Evolutionary conservation across 2,113 vertebrate genomes (phyloP), one percentile per base, ranked within the genome.

Genomic region (Mus pahari): DNA sequence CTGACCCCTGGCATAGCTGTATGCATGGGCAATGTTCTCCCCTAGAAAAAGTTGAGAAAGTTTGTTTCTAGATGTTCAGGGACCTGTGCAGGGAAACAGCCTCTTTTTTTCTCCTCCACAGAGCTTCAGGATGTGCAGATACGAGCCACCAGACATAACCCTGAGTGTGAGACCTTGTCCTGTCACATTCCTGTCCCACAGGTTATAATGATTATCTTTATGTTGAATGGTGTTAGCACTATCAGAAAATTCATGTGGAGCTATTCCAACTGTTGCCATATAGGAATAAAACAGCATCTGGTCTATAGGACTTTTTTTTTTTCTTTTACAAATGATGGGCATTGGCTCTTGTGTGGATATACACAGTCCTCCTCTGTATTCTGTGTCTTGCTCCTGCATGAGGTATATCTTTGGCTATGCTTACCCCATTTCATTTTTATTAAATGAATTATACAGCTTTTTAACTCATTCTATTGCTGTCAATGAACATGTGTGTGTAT

Each of bases 21-120:
- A 0, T 24, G 13, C 1, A 0, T 10, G 2, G 20, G 17, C 12
- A 86, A 4, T 4, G 26, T 42, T 45, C 3, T 36, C 31, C 36
- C 8, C 19, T 42, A 5, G 9, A 58, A 31, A 33, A 42, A 58
- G 16, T 26, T 22, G 12, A 28, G 22, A 60, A 45, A 58, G 39
- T 12, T 2, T 0, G 0, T 13, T 58, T 75, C 64, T 19, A 4
- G 13, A 22, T 70, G 58, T 3, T 20, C 11, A n/a, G 53, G 19
- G 45, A 6, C 55, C 26, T 5, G 12, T 6, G 17, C 26, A 17
- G 20, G 16, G 53, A 78, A 6, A 73, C 28, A 1, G 0, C 10
- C 33, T 53, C 11, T n/a, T 50, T 53, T 53, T 14, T 2, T 79
- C 33, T 53, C 26, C 58, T 10, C 5, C 13, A 13, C 1, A 3